Conservation (phyloP, 2,113 vertebrate species). For the Dendropsophus ebraccatus region DNA sequence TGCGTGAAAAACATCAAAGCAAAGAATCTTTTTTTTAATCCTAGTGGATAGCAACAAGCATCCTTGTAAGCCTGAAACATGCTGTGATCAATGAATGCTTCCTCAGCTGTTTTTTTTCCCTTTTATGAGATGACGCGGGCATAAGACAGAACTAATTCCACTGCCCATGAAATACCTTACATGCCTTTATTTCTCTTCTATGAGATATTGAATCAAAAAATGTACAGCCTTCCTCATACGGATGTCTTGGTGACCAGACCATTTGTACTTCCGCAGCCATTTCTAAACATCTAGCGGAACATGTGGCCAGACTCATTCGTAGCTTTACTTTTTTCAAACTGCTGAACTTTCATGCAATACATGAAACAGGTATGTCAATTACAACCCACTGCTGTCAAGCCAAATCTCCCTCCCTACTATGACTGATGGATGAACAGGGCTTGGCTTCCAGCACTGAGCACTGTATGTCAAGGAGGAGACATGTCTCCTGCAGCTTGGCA, state of each 20-base stretch:
- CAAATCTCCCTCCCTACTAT: too few relatives aligned
- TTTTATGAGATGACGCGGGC: conserved; percentile 12
- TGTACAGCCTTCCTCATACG: neutral
- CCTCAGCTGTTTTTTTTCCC: conserved; percentile 3
- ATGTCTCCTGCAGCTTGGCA: too few relatives aligned
- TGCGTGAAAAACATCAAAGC: conserved; percentile 55
- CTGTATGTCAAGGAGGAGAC: too few relatives aligned
- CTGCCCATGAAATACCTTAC: neutral
- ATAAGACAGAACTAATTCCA: neutral
- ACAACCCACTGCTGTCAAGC: too few relatives aligned
- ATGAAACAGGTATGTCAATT: too few relatives aligned
- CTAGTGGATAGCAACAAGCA: conserved; percentile 50
- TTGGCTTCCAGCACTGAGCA: too few relatives aligned
- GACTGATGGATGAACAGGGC: too few relatives aligned
- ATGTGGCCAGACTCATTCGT: too few relatives aligned
- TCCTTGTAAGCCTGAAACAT: conserved; percentile 25
- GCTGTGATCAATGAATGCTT: conserved; percentile 55
- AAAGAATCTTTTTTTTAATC: neutral
- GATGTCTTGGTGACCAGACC: neutral
- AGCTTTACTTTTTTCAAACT: too few relatives aligned
- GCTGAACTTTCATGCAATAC: too few relatives aligned
- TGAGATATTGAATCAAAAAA: neutral
- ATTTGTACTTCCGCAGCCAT: neutral
- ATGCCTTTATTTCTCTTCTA: neutral
- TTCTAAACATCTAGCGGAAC: too few relatives aligned